phyloP scores from a whole-genome alignment of 2,888 invertebrate genomes.

The Eupithecia inturbata region DNA sequence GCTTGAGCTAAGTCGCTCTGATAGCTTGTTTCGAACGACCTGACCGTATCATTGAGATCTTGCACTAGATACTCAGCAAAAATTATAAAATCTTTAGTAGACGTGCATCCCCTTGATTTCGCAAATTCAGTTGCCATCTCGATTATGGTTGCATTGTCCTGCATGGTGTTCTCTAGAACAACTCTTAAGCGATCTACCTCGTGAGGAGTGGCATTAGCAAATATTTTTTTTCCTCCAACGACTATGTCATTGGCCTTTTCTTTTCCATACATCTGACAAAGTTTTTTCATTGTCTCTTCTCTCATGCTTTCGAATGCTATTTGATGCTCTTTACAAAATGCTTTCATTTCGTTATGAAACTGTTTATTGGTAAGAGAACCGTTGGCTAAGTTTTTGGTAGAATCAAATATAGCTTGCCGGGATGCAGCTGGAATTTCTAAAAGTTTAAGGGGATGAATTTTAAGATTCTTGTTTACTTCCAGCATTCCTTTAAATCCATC shows the following conservation, averaged over 20 bases:
- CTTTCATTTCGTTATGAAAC: conserved; percentile 14
- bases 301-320: conserved; percentile 27
- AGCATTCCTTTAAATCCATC: conserved; percentile 22
- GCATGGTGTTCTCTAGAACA: conserved; percentile 17
- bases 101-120: conserved; percentile 10
- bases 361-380: conserved; percentile 2
- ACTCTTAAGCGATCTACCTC: conserved; percentile 23
- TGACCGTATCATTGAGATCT: conserved; percentile 15
- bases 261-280: conserved; percentile 19
- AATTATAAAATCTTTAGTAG: conserved; percentile 20
- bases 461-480: conserved; percentile 23
- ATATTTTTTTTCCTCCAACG: conserved; percentile 22
- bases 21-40: conserved; percentile 6
- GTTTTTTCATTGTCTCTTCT: conserved; percentile 17
- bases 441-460: conserved; percentile 26
- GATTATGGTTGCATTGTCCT: conserved; percentile 12
- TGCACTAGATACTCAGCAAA: conserved; percentile 20
- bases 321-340: conserved; percentile 17
- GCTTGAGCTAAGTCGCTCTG: conserved; percentile 6
- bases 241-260: conserved; percentile 10
- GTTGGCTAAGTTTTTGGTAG: conserved; percentile 15
- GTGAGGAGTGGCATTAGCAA: conserved; percentile 20
- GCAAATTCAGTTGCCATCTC: conserved; percentile 21
- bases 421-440: conserved; percentile 15
- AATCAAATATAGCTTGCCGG: conserved; percentile 19